Conservation (phyloP, 2,797 vertebrate species). For the Loris lydekkerianus region DNA sequence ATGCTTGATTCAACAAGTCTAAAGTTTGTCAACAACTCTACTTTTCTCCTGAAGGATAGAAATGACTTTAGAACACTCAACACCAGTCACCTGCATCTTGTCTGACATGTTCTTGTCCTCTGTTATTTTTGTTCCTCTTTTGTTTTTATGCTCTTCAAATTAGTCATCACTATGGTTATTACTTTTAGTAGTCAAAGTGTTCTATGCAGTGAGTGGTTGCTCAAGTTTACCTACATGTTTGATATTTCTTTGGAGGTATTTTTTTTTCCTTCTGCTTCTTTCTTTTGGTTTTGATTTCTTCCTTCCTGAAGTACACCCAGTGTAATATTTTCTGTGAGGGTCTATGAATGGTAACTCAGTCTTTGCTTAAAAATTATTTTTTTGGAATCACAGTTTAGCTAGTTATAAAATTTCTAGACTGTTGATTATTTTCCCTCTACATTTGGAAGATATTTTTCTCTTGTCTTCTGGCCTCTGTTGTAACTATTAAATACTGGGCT, state of each 20-base stretch:
- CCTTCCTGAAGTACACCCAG: neutral
- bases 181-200: neutral
- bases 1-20: neutral
- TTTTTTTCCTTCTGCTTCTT: neutral
- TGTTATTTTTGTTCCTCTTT: neutral
- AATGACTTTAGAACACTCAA: neutral
- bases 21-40: neutral
- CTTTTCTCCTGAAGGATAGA: neutral
- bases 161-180: neutral
- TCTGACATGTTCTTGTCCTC: neutral
- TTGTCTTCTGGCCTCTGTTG: neutral
- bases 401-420: neutral
- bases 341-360: neutral
- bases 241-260: neutral
- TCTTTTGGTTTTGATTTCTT: neutral
- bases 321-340: neutral
- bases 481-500: neutral
- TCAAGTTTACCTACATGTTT: neutral
- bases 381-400: neutral
- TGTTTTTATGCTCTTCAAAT: neutral
- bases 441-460: neutral
- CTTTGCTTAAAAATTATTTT: neutral
- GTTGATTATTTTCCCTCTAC: neutral
- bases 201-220: neutral
- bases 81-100: neutral